Base-by-base conservation (phyloP, 2,888 invertebrate species). In the Hemithea aestivaria region DNA sequence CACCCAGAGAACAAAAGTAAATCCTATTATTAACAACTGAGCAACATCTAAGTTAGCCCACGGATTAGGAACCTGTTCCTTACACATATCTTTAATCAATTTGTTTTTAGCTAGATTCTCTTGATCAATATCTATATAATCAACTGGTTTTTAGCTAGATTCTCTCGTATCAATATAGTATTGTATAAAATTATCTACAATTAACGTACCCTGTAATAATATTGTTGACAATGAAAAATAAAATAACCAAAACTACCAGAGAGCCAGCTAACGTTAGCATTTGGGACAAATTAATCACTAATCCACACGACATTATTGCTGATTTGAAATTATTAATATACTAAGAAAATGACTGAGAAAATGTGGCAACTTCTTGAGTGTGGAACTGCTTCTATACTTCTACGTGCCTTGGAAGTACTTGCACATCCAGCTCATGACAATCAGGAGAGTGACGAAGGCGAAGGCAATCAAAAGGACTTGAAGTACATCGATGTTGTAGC, bases 401-500 rank as follows among this genome's bases (percentile, higher is more conserved):
- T 16, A 16, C 16, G 16, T 16, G 16, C 64, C 55, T 48, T 72
- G 70, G 24, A 73, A 73, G 29, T 74, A 76, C 38, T 76, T 80
- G 52, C 77, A 80, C 72, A 82, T 73, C 73, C 76, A 82, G 16
- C 66, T 80, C 62, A 80, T 66, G 0, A 79, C 63, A 1, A 80
- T 51, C 0, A 80, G 58, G 0, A 82, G 36, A 0, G 72, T 71
- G 0, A 79, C 71, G 20, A 81, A 81, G 0, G 78, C 75, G 7
- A 81, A 69, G 0, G 76, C 71, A 1, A 79, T 71, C 0, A 79
- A 33, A 1, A 78, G 9, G 0, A 81, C 25, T 59, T 79, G 77
- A 0, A 76, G 27, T 0, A 76, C 10, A 21, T 80, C 78, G 1
- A 80, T 32, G 12, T 37, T 68, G 10, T 69, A 73, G 34, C 63